These are phyloP conservation scores for Pteruthius melanotis DNA, from an alignment of 2,113 vertebrate genomes.

Conservation along the genomic window DNA sequence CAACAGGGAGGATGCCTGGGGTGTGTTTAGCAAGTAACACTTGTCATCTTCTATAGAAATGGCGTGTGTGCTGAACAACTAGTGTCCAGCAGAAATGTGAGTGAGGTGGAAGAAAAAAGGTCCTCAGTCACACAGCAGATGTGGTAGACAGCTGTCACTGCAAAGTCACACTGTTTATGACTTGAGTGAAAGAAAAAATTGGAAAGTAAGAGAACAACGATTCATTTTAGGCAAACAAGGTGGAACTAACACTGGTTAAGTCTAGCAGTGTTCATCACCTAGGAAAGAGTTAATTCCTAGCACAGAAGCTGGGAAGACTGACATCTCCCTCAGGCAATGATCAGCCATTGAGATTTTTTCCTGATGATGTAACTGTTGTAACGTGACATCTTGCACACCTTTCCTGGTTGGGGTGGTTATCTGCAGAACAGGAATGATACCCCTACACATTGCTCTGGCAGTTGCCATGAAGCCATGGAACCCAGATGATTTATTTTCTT, in stretches of 20 bases:
- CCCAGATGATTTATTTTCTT: neutral
- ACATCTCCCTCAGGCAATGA: constrained; percentile 28
- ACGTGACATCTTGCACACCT: constrained; percentile 43
- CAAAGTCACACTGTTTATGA: neutral
- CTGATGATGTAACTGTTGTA: constrained; percentile 43
- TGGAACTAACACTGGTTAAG: neutral
- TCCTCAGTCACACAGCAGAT: neutral
- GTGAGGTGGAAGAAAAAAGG: neutral
- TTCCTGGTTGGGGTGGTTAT: neutral
- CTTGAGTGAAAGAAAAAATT: neutral
- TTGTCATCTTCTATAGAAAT: neutral
- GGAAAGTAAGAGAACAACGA: neutral
- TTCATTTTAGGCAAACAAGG: neutral
- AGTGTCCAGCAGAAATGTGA: neutral
- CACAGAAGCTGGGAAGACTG: neutral
- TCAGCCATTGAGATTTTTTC: constrained; percentile 53
- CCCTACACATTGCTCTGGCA: neutral
- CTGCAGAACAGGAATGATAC: neutral
- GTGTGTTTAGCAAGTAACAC: neutral
- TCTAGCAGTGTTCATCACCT: fast-evolving
- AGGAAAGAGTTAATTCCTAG: constrained; percentile 53
- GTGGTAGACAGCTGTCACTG: neutral
- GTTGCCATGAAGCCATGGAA: neutral
- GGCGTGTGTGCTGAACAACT: neutral
- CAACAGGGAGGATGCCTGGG: neutral